Conservation (phyloP, 2,888 invertebrate species). For the Patella ulyssiponensis region DNA sequence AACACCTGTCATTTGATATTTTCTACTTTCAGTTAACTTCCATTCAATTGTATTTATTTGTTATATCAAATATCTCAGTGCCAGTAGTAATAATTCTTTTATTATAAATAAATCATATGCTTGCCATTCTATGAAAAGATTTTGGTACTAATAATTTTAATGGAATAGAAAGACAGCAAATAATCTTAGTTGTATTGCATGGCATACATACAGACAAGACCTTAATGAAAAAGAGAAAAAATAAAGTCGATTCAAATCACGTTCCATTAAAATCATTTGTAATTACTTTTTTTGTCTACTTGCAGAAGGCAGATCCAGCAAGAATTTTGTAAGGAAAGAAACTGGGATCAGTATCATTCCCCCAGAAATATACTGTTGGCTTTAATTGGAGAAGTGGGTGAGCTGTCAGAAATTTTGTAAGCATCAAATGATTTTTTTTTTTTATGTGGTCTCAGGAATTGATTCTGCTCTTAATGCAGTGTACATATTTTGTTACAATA, state of each 20-base stretch:
- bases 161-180: no score
- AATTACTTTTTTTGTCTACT: neutral
- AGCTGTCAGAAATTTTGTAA: conserved; percentile 73
- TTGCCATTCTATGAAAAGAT: no score
- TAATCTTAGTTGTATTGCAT: no score
- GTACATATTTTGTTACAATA: neutral
- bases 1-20: neutral
- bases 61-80: no score
- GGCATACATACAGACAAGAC: no score
- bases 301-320: conserved; percentile 59
- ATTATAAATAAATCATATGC: no score
- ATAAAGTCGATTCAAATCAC: no score
- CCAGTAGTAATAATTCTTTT: no score
- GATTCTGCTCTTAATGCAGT: neutral
- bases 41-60: no score
- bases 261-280: no score
- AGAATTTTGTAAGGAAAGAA: conserved; percentile 68
- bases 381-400: conserved; percentile 73
- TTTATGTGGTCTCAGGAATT: neutral
- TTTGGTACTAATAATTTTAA: no score
- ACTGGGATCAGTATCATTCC: conserved; percentile 73
- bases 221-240: no score
- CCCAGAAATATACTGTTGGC: conserved; percentile 69
- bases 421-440: conserved; percentile 30
- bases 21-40: neutral